Conservation (phyloP, 2,113 vertebrate genomes). For the Elephantulus edwardii region DNA sequence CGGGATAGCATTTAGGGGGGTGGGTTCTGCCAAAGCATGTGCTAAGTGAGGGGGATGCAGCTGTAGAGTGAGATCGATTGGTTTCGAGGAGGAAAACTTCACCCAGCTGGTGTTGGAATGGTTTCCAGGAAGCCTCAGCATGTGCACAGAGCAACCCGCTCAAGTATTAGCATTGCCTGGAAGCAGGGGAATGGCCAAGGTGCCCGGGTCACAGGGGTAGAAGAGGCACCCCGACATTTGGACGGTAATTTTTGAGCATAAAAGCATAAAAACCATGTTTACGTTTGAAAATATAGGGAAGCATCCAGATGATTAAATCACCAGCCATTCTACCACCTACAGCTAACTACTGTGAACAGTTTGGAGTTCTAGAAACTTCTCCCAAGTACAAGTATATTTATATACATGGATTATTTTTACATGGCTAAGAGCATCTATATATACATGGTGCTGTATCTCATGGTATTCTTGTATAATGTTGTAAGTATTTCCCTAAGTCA, state of each 20-base stretch:
- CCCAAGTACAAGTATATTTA: neutral
- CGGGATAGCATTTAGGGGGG: neutral
- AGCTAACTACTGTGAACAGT: slow-evolving; percentile 45
- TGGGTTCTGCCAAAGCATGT: neutral
- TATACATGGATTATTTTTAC: slow-evolving; percentile 26
- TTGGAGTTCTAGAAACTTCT: slow-evolving; percentile 45
- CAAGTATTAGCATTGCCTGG: neutral
- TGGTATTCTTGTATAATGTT: slow-evolving; percentile 25
- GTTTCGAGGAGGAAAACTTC: neutral
- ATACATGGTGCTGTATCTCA: neutral
- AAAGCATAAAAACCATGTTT: neutral
- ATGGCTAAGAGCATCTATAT: neutral
- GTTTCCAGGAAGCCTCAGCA: neutral
- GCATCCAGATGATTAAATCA: slow-evolving; percentile 23
- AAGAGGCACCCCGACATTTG: no score
- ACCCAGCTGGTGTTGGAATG: accelerated
- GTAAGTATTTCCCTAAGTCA: neutral
- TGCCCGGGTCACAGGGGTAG: accelerated
- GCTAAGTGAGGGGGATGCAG: no score
- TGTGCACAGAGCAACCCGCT: neutral
- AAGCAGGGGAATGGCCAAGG: neutral
- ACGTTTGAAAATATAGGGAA: neutral
- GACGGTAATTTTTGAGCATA: neutral
- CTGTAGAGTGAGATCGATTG: neutral
- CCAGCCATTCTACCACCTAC: slow-evolving; percentile 26